Evolutionary conservation across 2,797 vertebrate species (phyloP).

Genomic region (Labroides dimidiatus): DNA sequence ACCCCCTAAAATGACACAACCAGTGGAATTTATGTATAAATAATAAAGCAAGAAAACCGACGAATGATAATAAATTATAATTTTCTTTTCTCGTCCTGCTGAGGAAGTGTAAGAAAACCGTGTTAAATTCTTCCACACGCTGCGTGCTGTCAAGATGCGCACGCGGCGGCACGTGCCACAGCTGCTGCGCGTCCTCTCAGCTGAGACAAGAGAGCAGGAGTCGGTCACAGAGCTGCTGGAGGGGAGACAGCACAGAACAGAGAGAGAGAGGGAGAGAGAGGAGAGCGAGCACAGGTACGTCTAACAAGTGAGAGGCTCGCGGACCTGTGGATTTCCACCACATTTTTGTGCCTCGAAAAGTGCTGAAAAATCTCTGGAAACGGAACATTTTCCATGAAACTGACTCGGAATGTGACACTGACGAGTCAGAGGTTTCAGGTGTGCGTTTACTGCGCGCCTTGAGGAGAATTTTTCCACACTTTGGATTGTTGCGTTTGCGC

Average conservation of each 20-base stretch:
- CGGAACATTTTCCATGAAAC: background rate
- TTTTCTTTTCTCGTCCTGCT: no score
- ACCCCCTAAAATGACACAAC: background rate
- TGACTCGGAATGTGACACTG: background rate
- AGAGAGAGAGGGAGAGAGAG: no score
- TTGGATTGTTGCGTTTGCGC: constrained; percentile 2
- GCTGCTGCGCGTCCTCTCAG: constrained; percentile 5
- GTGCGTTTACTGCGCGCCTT: background rate
- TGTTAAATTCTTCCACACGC: no score
- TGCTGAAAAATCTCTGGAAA: background rate
- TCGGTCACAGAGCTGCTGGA: background rate
- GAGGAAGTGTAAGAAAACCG: no score
- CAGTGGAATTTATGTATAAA: no score
- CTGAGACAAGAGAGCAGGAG: constrained; percentile 35
- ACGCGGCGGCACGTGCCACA: constrained; percentile 41
- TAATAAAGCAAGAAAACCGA: no score
- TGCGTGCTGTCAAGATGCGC: no score
- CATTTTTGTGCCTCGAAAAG: background rate
- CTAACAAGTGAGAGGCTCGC: background rate
- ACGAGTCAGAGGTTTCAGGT: background rate
- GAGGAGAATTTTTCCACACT: constrained; percentile 21
- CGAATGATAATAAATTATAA: no score
- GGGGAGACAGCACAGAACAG: constrained; percentile 11
- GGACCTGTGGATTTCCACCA: no score
- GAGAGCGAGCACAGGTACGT: background rate